Conservation (phyloP, 1,140 invertebrate species). For the Mamestra configurata region DNA sequence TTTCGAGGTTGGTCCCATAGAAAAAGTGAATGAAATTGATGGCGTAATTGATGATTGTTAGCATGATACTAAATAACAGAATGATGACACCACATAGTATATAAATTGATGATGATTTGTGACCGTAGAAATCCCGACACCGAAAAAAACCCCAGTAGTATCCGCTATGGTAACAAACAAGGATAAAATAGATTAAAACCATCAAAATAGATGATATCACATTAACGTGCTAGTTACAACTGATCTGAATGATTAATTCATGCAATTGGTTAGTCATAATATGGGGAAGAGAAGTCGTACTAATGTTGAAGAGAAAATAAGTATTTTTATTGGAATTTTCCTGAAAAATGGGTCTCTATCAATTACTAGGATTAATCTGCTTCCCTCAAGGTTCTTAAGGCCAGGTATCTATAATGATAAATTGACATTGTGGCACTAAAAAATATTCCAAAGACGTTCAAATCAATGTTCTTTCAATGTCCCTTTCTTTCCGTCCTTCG, state of each 20-base stretch:
- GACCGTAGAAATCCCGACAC: background rate
- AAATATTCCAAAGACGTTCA: too few species aligned
- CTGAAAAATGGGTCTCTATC: background rate
- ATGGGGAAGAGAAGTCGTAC: background rate
- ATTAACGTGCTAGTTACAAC: background rate
- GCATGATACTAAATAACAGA: too few species aligned
- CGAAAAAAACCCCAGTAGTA: slow-evolving; percentile 6
- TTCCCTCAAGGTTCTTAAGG: too few species aligned
- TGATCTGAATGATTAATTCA: slow-evolving; percentile 8
- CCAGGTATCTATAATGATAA: too few species aligned
- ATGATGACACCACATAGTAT: background rate
- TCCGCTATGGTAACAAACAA: background rate
- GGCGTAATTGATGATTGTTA: too few species aligned
- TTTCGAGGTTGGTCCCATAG: too few species aligned
- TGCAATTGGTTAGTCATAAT: background rate
- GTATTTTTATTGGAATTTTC: too few species aligned
- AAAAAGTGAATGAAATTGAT: too few species aligned
- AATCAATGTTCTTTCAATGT: too few species aligned
- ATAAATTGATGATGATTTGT: background rate
- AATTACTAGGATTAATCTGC: background rate
- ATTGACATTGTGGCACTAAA: too few species aligned
- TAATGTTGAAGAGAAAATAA: background rate
- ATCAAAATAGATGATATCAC: slow-evolving; percentile 14
- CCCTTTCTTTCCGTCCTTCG: too few species aligned
- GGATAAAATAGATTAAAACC: slow-evolving; percentile 6